Base-by-base conservation (phyloP, 2,797 vertebrate species). In the Emydoidea blandingii region DNA sequence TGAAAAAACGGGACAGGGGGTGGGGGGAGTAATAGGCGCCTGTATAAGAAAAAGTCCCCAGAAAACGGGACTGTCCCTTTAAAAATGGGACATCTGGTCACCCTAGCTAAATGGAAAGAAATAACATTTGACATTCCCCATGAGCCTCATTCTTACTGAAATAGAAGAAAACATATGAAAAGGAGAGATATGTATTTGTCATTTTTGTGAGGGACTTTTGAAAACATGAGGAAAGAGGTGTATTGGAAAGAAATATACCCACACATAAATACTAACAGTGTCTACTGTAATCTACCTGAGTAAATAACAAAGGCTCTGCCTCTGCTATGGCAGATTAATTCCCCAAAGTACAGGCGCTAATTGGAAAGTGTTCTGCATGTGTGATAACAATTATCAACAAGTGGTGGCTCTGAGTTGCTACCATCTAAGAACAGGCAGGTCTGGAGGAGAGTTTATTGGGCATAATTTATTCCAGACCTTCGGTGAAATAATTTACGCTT, bases 101-200 rank as follows among this genome's bases (percentile, higher is more conserved):
- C 49, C 12, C 14, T 14, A 93, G 93, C 94, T 87, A 94, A 91
- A 94, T 74, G 27, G 15, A 53, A 96, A 91, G 15, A 74, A 90
- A 85, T 89, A 92, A 83, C 79, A 52, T 3, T 92, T 91, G 49
- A 81, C 23, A 91, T 87, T 90, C 50, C 41, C 47, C 4, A 74
- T 12, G 7, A 95, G 41, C n/a, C 65, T 82, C 88, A 91, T 52
- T 88, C 83, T 92, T 80, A 86, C 59, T 50, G 78, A 95, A 96
- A 95, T 88, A 79, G 85, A 21, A 37, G 34, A 37, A 86, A 74
- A 79, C 92, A 86, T 9, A 81, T 44, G 41, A 91, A 90, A 76
- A 14, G 8, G 8, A 0, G 81, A 65, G 15, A 65, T 37, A 21
- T 65, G 19, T 37, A 37, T n/a, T 19, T 65, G 34, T 68, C 65